phyloP scores from a whole-genome alignment of 2,113 vertebrate species.

The Hippocampus barbouri region DNA sequence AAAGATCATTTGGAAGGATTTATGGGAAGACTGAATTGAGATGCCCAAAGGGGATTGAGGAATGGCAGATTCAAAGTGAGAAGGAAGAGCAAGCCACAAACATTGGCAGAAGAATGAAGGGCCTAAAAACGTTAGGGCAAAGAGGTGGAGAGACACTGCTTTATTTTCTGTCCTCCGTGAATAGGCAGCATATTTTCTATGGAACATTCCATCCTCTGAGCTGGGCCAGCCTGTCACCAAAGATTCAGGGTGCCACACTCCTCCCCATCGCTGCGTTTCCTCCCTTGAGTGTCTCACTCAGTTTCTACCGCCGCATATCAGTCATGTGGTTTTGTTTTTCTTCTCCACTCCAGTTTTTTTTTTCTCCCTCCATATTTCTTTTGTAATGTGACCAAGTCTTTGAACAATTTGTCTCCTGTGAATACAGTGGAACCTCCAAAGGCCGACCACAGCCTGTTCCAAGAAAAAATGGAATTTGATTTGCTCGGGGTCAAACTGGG shows the following conservation, averaged over 20 bases:
- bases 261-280: constrained; percentile 39
- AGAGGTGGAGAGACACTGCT: constrained; percentile 18
- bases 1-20: not conserved
- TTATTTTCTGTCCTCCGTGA: constrained; percentile 66
- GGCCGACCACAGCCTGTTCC: not conserved
- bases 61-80: not conserved
- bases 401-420: constrained; percentile 1
- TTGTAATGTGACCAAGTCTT: not conserved
- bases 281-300: constrained; percentile 12
- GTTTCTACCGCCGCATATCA: constrained; percentile 1
- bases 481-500: not conserved
- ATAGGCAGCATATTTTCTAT: constrained; percentile 63
- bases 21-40: not conserved
- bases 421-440: not conserved
- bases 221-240: constrained; percentile 55
- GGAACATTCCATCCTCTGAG: constrained; percentile 65
- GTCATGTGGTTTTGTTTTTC: not conserved
- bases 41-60: not conserved
- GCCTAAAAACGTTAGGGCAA: constrained; percentile 2
- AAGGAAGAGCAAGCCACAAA: not conserved
- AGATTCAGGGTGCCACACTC: constrained; percentile 52
- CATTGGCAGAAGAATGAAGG: not conserved
- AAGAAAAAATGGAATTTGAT: not conserved
- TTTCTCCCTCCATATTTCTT: not conserved
- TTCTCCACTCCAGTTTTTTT: not conserved